phyloP scores from a whole-genome alignment of 1,140 invertebrate genomes.

The Zaprionus inermis region DNA sequence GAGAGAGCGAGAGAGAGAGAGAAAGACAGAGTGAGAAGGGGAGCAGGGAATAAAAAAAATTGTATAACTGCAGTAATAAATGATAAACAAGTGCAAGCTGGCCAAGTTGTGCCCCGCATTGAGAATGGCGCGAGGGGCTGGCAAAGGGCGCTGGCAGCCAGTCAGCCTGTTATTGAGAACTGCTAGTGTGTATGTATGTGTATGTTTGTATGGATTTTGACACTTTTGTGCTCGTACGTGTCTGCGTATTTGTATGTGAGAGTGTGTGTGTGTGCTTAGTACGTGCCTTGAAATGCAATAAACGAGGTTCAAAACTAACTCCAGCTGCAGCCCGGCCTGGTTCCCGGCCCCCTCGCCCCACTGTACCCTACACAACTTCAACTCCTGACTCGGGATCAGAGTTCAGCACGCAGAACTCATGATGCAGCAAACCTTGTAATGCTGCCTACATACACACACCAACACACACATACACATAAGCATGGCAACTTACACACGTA shows the following conservation, averaged over 20 bases:
- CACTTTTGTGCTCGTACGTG: slow-evolving; percentile 24
- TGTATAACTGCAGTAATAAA: slow-evolving; percentile 74
- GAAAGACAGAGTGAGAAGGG: not conserved
- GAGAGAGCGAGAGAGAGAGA: not conserved
- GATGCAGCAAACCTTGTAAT: slow-evolving; percentile 32
- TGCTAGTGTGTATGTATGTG: slow-evolving; percentile 16
- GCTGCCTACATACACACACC: slow-evolving; percentile 1
- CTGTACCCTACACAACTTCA: not conserved
- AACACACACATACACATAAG: slow-evolving; percentile 4
- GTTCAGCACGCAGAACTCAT: slow-evolving; percentile 20
- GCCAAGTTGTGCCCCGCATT: slow-evolving; percentile 38
- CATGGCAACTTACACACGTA: not conserved
- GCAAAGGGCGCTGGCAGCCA: slow-evolving; percentile 4
- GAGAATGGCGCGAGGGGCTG: not conserved
- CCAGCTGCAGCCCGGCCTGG: slow-evolving; percentile 39
- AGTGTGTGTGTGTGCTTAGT: slow-evolving; percentile 36
- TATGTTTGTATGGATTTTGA: slow-evolving; percentile 29
- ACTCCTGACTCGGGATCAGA: slow-evolving; percentile 18
- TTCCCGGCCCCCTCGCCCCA: not conserved
- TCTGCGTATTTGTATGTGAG: slow-evolving; percentile 14
- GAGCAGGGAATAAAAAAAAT: slow-evolving; percentile 42
- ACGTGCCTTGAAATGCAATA: slow-evolving; percentile 69
- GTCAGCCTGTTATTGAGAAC: slow-evolving; percentile 66
- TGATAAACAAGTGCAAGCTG: slow-evolving; percentile 76
- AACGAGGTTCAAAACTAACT: slow-evolving; percentile 43